Base-by-base conservation (phyloP, 1,140 invertebrate species). In the Streblospio benedicti region DNA sequence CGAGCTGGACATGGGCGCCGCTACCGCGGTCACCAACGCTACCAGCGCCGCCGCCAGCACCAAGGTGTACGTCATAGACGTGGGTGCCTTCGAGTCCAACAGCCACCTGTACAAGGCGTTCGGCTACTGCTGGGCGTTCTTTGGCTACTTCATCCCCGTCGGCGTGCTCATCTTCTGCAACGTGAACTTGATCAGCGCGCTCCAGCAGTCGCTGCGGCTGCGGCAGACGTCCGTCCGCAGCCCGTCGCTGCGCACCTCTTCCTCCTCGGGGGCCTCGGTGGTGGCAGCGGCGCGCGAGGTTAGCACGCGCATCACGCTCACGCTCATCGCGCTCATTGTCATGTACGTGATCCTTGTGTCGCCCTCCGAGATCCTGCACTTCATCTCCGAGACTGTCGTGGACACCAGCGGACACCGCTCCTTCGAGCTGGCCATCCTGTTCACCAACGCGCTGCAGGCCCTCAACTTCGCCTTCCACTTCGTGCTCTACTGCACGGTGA, bases 261-360 rank as follows among this genome's bases (percentile, higher is more conserved):
- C 20, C 45, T 31, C 31, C 4, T 14, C 57, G 14, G 49, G 57
- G 23, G 3, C 18, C 5, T 20, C 25, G n/a, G 5, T 18, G 23
- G n/a, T n/a, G n/a, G n/a, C n/a, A n/a, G n/a, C n/a, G n/a, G n/a
- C n/a, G n/a, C 32, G 35, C 20, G 31, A 57, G 35, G 28, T 12
- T 27, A 25, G 68, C 25, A 63, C 69, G 33, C 67, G 67, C 1
- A 51, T 75, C 20, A 75, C 73, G 6, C 57, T 73, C 20, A 75
- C 72, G 0, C 65, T 75, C 0, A 69, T 76, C 6, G 68, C 68
- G 14, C 72, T 76, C n/a, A 67, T 74, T 4, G 66, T 71, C 12
- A 69, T 74, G 68, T 76, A 73, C 52, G 62, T 73, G 50, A 67
- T 73, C 33, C 61, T 76, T 3, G 72, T 76, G 18, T 72, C 74